A percentile compares a stretch with the other conserved stretches of the same genome.
Evolutionary conservation across 2,113 vertebrate genomes (phyloP).

Genomic region (Pygoscelis antarcticus): DNA sequence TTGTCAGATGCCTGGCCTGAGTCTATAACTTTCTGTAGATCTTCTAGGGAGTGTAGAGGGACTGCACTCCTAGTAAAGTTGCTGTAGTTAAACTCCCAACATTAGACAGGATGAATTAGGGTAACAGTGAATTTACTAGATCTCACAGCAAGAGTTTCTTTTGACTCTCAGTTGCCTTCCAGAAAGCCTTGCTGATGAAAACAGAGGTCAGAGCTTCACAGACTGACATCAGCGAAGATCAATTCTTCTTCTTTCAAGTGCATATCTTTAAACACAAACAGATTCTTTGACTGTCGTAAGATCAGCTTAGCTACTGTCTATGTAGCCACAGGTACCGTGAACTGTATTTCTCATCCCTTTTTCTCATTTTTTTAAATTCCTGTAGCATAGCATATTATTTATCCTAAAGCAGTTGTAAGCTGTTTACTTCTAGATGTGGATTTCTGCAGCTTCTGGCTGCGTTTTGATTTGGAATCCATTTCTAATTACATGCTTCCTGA

Average conservation of each 20-base stretch:
- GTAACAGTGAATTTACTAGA: background rate
- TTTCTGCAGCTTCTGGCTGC: background rate
- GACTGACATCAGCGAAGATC: background rate
- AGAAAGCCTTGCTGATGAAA: background rate
- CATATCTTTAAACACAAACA: background rate
- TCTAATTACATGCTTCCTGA: conserved; percentile 36
- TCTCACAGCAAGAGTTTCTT: background rate
- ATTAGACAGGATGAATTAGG: background rate
- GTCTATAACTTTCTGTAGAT: background rate
- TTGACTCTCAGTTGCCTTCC: background rate
- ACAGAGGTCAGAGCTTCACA: conserved; percentile 2
- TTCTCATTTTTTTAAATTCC: background rate
- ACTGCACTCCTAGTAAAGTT: background rate
- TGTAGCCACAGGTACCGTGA: background rate
- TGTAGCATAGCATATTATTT: conserved; percentile 3
- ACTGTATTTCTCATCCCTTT: background rate
- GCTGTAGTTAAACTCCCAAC: background rate
- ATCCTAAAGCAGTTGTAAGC: background rate
- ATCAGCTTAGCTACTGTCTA: background rate
- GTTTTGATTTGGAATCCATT: conserved; percentile 37
- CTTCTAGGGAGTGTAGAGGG: background rate
- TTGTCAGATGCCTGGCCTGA: background rate
- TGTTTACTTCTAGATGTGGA: conserved; percentile 8
- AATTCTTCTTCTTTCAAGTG: background rate
- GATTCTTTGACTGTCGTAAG: background rate